Percentiles rank a stretch among this genome's conserved stretches.
Evolutionary conservation across 1,140 invertebrate genomes (phyloP).

Genomic region (Trissolcus basalis): DNA sequence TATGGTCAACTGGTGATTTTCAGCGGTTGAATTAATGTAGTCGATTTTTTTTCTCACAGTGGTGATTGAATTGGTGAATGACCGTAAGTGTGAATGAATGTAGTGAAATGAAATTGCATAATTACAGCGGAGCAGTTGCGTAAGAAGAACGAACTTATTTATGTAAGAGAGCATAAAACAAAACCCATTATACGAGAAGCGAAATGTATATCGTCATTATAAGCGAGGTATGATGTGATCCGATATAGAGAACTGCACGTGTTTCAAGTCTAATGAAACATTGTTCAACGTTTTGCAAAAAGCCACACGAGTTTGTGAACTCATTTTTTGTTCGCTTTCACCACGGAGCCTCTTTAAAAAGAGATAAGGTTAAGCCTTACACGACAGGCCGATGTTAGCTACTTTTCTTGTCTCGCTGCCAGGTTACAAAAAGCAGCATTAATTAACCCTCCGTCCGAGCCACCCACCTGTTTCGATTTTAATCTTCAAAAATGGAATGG

Average conservation of each 20-base stretch:
- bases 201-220: conserved; percentile 27
- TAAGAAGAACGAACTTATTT: conserved; percentile 5
- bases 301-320: conserved; percentile 7
- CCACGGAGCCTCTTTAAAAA: not conserved
- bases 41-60: too few species aligned
- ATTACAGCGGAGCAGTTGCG: conserved; percentile 19
- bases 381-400: too few species aligned
- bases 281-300: conserved; percentile 32
- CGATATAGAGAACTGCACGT: not conserved
- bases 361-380: not conserved
- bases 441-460: too few species aligned
- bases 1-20: too few species aligned
- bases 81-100: conserved; percentile 17
- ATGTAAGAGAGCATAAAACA: conserved; percentile 18
- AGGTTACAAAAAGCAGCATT: too few species aligned
- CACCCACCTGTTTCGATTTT: not conserved
- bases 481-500: not conserved
- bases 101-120: conserved; percentile 30
- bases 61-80: too few species aligned
- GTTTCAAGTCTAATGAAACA: conserved; percentile 32
- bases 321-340: conserved; percentile 26
- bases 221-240: conserved; percentile 1
- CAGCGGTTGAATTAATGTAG: too few species aligned
- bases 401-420: too few species aligned
- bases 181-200: conserved; percentile 29